Conservation (phyloP, 1,140 invertebrate genomes). For the Cyphomyrmex costatus region DNA sequence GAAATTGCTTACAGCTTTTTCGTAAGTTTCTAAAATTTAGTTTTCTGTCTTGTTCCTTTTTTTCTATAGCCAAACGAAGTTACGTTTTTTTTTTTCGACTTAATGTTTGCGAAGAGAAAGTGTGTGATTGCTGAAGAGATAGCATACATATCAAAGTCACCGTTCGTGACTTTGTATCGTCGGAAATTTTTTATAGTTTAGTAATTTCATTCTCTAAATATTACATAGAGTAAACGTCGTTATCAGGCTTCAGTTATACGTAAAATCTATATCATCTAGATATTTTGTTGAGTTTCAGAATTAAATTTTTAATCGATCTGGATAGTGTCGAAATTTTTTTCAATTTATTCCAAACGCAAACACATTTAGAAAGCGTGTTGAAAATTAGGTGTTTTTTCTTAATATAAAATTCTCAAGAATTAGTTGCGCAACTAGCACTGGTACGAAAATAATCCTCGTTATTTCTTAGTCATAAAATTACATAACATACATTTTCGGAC, state of each 20-base stretch:
- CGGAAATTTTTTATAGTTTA: background rate
- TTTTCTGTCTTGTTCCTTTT: background rate
- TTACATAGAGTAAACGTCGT: background rate
- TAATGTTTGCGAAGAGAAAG: constrained; percentile 11
- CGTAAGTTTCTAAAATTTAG: background rate
- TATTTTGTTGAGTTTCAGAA: background rate
- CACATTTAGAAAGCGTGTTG: background rate
- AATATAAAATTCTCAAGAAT: background rate
- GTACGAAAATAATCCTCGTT: background rate
- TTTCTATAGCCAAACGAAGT: background rate
- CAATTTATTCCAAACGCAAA: background rate
- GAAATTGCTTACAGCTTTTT: too few species aligned
- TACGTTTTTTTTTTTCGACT: constrained; percentile 8
- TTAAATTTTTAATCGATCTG: background rate
- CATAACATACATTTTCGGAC: background rate
- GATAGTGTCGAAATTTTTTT: background rate
- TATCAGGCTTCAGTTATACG: background rate
- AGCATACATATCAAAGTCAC: background rate
- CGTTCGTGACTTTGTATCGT: constrained; percentile 16
- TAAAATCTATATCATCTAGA: background rate
- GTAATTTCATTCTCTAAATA: constrained; percentile 10
- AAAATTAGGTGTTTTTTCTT: background rate
- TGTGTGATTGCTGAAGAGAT: background rate
- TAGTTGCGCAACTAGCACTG: background rate
- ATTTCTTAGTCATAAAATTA: background rate